A percentile compares a stretch with the other conserved stretches of the same genome.
These are phyloP conservation scores for Steinernema hermaphroditum DNA, from an alignment of 2,888 invertebrate genomes.

Conservation along the genomic window DNA sequence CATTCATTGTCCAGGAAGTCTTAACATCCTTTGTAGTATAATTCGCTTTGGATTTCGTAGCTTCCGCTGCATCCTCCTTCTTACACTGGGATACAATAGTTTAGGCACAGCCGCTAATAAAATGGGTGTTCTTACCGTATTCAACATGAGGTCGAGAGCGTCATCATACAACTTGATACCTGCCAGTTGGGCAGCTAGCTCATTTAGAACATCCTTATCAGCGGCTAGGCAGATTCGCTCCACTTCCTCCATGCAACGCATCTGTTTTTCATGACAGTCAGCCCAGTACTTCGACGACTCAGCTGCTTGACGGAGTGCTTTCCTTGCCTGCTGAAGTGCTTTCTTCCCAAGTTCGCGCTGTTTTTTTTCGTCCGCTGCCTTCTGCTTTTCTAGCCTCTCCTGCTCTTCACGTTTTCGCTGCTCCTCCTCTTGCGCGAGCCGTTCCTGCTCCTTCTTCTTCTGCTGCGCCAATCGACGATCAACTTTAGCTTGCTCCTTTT, in stretches of 20 bases:
- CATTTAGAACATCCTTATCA: conserved; percentile 51
- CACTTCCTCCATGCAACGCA: conserved; percentile 57
- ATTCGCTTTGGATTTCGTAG: not conserved
- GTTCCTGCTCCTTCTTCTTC: conserved; percentile 39
- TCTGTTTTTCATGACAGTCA: conserved; percentile 46
- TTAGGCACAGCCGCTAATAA: too few species aligned
- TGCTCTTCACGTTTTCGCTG: conserved; percentile 17
- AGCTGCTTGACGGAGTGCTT: conserved; percentile 42
- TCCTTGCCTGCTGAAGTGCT: conserved; percentile 39
- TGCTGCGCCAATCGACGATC: conserved; percentile 44
- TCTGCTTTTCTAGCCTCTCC: conserved; percentile 36
- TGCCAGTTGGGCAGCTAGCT: conserved; percentile 51
- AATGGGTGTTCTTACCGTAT: too few species aligned
- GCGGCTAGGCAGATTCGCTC: conserved; percentile 54
- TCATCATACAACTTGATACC: conserved; percentile 44
- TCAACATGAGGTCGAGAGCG: conserved; percentile 37
- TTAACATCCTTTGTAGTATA: not conserved
- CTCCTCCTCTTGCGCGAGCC: conserved; percentile 26
- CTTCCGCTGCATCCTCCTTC: conserved; percentile 13
- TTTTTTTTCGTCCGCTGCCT: conserved; percentile 37
- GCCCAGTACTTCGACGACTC: conserved; percentile 54
- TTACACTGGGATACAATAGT: conserved; percentile 26
- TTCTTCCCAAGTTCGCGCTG: conserved; percentile 43
- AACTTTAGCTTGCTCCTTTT: conserved; percentile 53
- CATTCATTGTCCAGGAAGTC: conserved; percentile 80